Evolutionary conservation across 1,140 invertebrate species (phyloP), one percentile per base, ranked within the genome.

Genomic region (Drosophila takahashii): DNA sequence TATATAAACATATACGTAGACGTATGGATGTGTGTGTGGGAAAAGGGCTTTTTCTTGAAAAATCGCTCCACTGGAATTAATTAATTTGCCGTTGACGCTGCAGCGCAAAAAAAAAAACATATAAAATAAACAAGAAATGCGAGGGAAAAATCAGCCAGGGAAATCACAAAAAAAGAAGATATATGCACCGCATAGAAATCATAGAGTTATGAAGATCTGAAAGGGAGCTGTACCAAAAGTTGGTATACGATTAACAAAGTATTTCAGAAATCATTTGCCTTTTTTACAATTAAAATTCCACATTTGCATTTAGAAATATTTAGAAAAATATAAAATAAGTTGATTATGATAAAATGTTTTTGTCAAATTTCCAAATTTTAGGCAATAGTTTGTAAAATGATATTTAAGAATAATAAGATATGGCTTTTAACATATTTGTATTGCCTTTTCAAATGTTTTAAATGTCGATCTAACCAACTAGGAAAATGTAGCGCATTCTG

Each of bases 1-100:
- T 4, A 45, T 45, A 45, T 44, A 7, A 11, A 16, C 5, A 22
- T 11, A 18, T 44, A 44, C 15, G 3, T 16, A 16, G n/a, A 22
- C 11, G 10, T 5, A 11, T 7, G 39, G 39, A n/a, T 50, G 51
- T 72, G 54, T 60, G 53, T 59, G 59, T 53, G 59, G 70, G 60
- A 85, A 84, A 89, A 81, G 85, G 65, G 85, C 65, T 89, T 79
- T 89, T 89, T 84, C 84, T 89, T 89, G 84, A 89, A 89, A 89
- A 89, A 84, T 84, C 77, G 80, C 80, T 89, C 85, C 77, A 90
- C 84, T 89, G 84, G 80, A 90, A 89, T 85, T 89, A 89, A 89
- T 89, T 89, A 89, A 89, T 89, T 79, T 61, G 85, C 73, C 77
- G 84, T 70, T 83, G 73, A 75, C 77, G 73, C 57, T 71, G 67